Evolutionary conservation across 2,797 vertebrate species (phyloP).

Genomic region (Chloroceryle inda): DNA sequence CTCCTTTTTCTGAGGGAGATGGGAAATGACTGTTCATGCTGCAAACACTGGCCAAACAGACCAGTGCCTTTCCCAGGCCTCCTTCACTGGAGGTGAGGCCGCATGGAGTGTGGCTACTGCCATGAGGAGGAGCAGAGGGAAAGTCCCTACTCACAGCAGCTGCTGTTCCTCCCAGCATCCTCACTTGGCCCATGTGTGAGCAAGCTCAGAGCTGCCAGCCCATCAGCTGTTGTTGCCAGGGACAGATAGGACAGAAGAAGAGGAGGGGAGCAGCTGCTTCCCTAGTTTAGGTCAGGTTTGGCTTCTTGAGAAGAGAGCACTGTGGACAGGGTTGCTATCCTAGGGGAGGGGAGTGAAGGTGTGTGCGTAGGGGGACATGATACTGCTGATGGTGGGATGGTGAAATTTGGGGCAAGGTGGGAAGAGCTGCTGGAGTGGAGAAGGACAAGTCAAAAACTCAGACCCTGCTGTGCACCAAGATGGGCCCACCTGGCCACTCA

Average conservation of each 20-base stretch:
- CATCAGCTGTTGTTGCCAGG: not conserved
- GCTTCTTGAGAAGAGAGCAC: not conserved
- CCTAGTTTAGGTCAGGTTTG: not conserved
- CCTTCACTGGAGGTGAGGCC: not conserved
- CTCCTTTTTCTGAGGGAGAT: not conserved
- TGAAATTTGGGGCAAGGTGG: rapidly evolving
- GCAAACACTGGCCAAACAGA: not conserved
- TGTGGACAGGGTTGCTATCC: not conserved
- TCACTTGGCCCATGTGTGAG: rapidly evolving
- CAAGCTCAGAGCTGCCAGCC: not conserved
- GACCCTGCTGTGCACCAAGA: rapidly evolving
- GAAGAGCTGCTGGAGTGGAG: not conserved
- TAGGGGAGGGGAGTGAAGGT: not conserved
- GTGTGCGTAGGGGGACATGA: not conserved
- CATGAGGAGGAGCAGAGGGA: not conserved
- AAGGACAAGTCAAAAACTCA: not conserved
- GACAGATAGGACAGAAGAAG: not conserved
- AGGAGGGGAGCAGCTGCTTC: not conserved
- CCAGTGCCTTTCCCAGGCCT: not conserved
- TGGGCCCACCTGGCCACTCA: not conserved
- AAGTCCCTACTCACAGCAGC: rapidly evolving
- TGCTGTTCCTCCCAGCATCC: not conserved
- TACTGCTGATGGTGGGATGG: not conserved
- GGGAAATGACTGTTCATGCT: not conserved
- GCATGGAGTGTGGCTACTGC: rapidly evolving